These are phyloP conservation scores for Epinotia brunnichana DNA, from an alignment of 2,888 invertebrate species.

Conservation along the genomic window DNA sequence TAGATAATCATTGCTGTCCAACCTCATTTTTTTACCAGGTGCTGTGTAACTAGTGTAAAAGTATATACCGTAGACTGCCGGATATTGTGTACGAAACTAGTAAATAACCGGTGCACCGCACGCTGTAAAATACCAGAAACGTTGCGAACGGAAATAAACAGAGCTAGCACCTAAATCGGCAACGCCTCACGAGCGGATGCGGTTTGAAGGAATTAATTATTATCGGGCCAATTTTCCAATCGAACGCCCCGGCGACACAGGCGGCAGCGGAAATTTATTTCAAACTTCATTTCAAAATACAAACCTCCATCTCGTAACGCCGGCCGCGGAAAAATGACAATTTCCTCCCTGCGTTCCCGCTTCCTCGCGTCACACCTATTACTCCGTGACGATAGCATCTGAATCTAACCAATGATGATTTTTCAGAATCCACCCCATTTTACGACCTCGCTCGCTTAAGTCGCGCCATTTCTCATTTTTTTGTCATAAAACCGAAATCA, in stretches of 20 bases:
- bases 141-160: constrained; percentile 54
- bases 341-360: constrained; percentile 57
- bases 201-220: constrained; percentile 76
- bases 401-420: constrained; percentile 27
- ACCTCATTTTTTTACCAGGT: neutral
- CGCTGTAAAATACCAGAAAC: constrained; percentile 18
- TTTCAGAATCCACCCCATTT: constrained; percentile 17
- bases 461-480: constrained; percentile 22
- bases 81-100: constrained; percentile 7
- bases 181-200: constrained; percentile 57
- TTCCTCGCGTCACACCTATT: constrained; percentile 46
- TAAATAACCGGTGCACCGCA: constrained; percentile 17
- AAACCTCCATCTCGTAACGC: constrained; percentile 57
- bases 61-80: neutral
- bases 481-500: constrained; percentile 25
- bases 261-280: constrained; percentile 77
- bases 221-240: constrained; percentile 81
- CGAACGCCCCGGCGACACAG: constrained; percentile 66
- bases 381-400: constrained; percentile 19
- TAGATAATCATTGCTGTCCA: neutral
- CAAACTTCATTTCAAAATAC: constrained; percentile 76
- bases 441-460: constrained; percentile 25
- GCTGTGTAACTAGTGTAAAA: neutral
- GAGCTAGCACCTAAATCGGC: constrained; percentile 47
- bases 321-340: constrained; percentile 65